Percentiles rank a stretch among this genome's conserved stretches.
These are phyloP conservation scores for Oryzias dopingdopingensis DNA, from an alignment of 2,797 vertebrate genomes.

Conservation along the genomic window DNA sequence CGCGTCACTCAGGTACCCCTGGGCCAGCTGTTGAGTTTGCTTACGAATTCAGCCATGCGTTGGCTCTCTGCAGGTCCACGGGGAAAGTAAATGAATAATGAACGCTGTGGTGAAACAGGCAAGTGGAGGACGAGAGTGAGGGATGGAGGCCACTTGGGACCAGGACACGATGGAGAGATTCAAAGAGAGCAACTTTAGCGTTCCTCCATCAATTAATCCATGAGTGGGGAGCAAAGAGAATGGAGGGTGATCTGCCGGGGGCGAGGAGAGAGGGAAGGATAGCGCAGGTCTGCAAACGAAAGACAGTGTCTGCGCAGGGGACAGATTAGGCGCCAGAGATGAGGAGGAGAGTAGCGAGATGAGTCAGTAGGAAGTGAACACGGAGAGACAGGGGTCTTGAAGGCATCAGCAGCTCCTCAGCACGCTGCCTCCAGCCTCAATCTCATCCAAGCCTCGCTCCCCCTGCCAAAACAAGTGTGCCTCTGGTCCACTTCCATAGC, in stretches of 20 bases:
- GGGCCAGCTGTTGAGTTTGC: conserved; percentile 59
- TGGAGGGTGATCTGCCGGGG: conserved; percentile 46
- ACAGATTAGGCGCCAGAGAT: conserved; percentile 51
- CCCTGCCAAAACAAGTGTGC: conserved; percentile 42
- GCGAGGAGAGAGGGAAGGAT: not conserved
- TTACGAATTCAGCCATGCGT: conserved; percentile 52
- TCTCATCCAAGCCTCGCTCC: conserved; percentile 58
- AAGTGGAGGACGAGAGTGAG: conserved; percentile 30
- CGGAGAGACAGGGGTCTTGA: conserved; percentile 45
- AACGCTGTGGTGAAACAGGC: conserved; percentile 58
- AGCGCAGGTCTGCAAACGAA: conserved; percentile 40
- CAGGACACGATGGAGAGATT: conserved; percentile 45
- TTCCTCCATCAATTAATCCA: conserved; percentile 70
- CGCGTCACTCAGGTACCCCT: conserved; percentile 61
- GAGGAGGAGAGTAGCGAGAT: conserved; percentile 33
- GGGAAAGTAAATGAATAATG: conserved; percentile 72
- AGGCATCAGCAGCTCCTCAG: conserved; percentile 52
- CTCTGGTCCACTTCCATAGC: conserved; percentile 51
- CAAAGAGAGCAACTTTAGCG: conserved; percentile 61
- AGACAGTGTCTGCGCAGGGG: conserved; percentile 43
- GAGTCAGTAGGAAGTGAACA: conserved; percentile 44
- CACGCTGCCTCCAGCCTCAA: conserved; percentile 51
- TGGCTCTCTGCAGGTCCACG: conserved; percentile 52
- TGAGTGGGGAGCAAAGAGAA: conserved; percentile 50
- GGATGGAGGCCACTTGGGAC: conserved; percentile 60